phyloP scores from a whole-genome alignment of 2,888 invertebrate species.

The Cheilosia variabilis region DNA sequence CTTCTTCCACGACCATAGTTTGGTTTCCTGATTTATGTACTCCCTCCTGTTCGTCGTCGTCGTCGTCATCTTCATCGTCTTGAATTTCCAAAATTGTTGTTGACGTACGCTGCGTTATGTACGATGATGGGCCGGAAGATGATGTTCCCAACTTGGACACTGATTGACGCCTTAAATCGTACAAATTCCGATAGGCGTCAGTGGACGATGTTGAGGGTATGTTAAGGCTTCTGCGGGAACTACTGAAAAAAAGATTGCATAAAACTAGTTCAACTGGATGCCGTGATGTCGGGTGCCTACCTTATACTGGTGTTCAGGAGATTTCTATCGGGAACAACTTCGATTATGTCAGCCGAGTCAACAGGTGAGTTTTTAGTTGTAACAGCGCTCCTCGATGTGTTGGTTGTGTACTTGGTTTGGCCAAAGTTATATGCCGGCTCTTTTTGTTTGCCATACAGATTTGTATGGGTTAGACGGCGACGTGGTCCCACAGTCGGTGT shows the following conservation, averaged over 20 bases:
- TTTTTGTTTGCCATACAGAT: constrained; percentile 78
- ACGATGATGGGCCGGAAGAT: constrained; percentile 29
- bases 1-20: constrained; percentile 44
- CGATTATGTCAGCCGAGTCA: constrained; percentile 79
- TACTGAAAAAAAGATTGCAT: constrained; percentile 59
- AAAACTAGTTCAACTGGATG: not conserved
- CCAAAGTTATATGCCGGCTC: constrained; percentile 79
- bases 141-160: constrained; percentile 76
- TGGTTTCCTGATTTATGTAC: constrained; percentile 13
- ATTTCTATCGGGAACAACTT: constrained; percentile 76
- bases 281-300: constrained; percentile 12
- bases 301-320: constrained; percentile 54
- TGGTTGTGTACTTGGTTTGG: constrained; percentile 57
- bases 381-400: constrained; percentile 35
- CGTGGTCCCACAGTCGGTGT: constrained; percentile 52
- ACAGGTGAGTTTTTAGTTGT: constrained; percentile 70
- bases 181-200: constrained; percentile 68
- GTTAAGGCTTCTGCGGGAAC: constrained; percentile 81
- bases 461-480: constrained; percentile 76
- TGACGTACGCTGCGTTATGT: constrained; percentile 76
- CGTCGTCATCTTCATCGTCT: constrained; percentile 61
- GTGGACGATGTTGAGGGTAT: constrained; percentile 78
- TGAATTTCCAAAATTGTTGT: constrained; percentile 76
- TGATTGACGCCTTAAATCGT: constrained; percentile 78
- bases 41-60: constrained; percentile 51